A percentile compares a stretch with the other conserved stretches of the same genome.
Conservation (phyloP, 1,140 invertebrate species). For the Pteromalus puparum region DNA sequence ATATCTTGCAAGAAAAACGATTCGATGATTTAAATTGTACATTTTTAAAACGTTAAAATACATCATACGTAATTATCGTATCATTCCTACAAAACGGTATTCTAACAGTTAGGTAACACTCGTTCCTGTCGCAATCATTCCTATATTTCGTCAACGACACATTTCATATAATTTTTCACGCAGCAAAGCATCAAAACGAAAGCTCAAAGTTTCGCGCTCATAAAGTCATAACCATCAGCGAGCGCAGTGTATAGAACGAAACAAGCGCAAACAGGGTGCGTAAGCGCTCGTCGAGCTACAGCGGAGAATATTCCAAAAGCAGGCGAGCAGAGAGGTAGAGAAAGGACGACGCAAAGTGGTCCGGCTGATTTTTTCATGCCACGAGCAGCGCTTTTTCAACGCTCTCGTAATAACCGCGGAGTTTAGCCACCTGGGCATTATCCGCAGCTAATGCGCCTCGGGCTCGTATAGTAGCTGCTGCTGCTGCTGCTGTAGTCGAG, state of each 20-base stretch:
- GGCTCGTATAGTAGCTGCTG: background rate
- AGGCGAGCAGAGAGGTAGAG: background rate
- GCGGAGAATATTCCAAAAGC: background rate
- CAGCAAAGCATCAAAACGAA: background rate
- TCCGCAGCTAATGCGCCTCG: background rate
- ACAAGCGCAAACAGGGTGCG: background rate
- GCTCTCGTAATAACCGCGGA: slow-evolving; percentile 21
- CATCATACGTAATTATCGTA: too few relatives aligned
- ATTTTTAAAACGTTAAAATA: too few relatives aligned
- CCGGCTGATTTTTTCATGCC: slow-evolving; percentile 25
- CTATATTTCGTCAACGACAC: too few relatives aligned
- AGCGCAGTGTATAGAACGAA: background rate
- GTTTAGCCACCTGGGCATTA: slow-evolving; percentile 32
- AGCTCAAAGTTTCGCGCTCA: background rate
- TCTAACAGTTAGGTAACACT: too few relatives aligned
- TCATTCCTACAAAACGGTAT: too few relatives aligned
- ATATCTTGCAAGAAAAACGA: too few relatives aligned
- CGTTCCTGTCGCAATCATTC: too few relatives aligned
- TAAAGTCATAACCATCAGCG: background rate
- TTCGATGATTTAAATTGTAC: too few relatives aligned
- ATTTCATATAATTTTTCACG: too few relatives aligned
- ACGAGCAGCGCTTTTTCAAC: slow-evolving; percentile 8
- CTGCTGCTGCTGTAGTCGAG: background rate
- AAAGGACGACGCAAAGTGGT: slow-evolving; percentile 13
- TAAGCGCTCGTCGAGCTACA: background rate